Evolutionary conservation across 2,797 vertebrate species (phyloP).

Genomic region (Eospalax fontanierii): DNA sequence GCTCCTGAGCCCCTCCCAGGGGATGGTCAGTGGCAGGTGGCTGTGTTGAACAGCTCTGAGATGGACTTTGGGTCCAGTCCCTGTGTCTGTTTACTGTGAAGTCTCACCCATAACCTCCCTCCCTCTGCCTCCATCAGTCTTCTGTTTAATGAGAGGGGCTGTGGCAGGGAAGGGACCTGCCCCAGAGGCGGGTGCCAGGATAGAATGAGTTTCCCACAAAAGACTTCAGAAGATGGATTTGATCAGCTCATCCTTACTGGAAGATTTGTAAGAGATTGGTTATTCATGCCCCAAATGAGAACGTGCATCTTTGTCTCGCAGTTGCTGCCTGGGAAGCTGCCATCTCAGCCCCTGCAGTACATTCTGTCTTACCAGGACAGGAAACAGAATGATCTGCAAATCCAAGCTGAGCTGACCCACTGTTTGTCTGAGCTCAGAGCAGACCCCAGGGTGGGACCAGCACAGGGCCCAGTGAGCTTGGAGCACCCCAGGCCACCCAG

Average conservation of each 20-base stretch:
- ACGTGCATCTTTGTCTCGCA: neutral
- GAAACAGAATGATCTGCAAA: neutral
- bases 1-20: too few species aligned
- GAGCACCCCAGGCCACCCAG: fast-evolving
- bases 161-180: neutral
- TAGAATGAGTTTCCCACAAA: neutral
- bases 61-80: too few species aligned
- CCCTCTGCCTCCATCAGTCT: neutral
- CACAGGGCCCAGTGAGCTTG: fast-evolving
- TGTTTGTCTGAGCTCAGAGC: fast-evolving
- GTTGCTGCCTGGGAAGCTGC: neutral
- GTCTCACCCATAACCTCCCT: fast-evolving
- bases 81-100: fast-evolving
- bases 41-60: neutral
- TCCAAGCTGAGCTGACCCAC: neutral
- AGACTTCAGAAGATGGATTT: neutral
- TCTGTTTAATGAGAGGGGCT: too few species aligned
- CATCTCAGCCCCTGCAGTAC: neutral
- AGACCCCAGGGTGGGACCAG: neutral
- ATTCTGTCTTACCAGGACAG: neutral
- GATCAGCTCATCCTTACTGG: neutral
- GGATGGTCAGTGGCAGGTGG: too few species aligned
- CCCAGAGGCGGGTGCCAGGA: neutral
- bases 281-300: conserved; percentile 24
- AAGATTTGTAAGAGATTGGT: conserved; percentile 46